Conservation (phyloP, 2,113 vertebrate species). For the Ivindomyrus marchei region DNA sequence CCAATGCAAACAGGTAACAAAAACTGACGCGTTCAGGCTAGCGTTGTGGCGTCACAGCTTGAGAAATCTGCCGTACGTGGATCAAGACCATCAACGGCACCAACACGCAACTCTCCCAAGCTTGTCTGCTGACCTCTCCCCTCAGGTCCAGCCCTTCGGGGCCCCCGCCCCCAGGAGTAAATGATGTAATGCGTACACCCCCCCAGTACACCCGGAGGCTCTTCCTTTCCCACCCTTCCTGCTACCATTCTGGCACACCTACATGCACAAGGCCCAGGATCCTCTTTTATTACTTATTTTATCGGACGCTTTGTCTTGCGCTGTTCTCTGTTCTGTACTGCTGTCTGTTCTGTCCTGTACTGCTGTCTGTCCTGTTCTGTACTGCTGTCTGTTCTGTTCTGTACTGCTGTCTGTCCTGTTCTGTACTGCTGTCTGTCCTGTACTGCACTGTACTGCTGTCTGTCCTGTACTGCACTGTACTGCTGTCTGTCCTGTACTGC, state of each 20-base stretch:
- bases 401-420: no score
- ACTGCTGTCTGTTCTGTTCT: no score
- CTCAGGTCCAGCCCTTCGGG: not conserved
- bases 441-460: no score
- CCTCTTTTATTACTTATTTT: not conserved
- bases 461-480: no score
- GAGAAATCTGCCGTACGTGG: not conserved
- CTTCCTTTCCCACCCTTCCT: not conserved
- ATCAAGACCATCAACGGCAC: not conserved
- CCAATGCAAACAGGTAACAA: not conserved
- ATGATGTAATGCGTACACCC: conserved; percentile 14
- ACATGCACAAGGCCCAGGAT: not conserved
- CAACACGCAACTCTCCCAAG: not conserved
- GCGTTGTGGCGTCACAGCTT: not conserved
- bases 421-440: no score
- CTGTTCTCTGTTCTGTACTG: no score
- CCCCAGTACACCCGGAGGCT: not conserved
- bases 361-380: no score
- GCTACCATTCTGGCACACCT: not conserved
- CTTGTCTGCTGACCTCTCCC: not conserved
- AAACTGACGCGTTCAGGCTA: not conserved
- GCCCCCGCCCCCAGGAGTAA: not conserved
- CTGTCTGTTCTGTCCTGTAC: no score
- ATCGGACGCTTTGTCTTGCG: not conserved
- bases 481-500: no score